phyloP scores from a whole-genome alignment of 1,140 invertebrate genomes.

The Macrocentrus cingulum region DNA sequence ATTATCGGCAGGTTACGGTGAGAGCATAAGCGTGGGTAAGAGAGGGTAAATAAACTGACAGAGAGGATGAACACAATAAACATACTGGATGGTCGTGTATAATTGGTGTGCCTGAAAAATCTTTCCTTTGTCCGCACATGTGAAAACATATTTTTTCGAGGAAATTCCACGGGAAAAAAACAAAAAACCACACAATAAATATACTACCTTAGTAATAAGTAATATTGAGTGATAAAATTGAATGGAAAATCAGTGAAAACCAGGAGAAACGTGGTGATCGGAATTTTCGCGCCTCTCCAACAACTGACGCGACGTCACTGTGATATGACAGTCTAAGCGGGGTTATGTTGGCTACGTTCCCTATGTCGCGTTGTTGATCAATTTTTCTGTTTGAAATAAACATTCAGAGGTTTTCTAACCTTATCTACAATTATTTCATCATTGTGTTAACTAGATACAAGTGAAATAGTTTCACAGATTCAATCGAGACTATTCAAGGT shows the following conservation, averaged over 20 bases:
- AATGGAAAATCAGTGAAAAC: conserved; percentile 6
- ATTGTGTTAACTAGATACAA: neutral
- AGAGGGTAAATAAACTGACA: conserved; percentile 1
- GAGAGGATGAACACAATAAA: conserved; percentile 20
- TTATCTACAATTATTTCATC: neutral
- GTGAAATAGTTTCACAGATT: neutral
- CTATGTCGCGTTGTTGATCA: conserved; percentile 12
- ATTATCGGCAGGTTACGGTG: neutral
- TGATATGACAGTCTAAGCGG: conserved; percentile 42
- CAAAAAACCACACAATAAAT: neutral
- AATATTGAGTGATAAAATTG: neutral
- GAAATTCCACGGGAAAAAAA: neutral
- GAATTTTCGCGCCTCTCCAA: conserved; percentile 29
- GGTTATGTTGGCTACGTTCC: conserved; percentile 45
- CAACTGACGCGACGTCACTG: conserved; percentile 34
- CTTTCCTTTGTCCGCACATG: conserved; percentile 18
- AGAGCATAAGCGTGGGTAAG: neutral
- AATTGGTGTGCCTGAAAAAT: neutral
- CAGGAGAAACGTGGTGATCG: conserved; percentile 1
- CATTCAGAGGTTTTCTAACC: neutral
- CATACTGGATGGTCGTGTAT: conserved; percentile 18
- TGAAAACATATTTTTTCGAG: neutral
- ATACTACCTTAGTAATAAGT: neutral
- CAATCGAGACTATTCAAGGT: conserved; percentile 39
- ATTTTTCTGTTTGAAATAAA: neutral